Evolutionary conservation across 2,797 vertebrate genomes (phyloP).

Genomic region (Artibeus lituratus): DNA sequence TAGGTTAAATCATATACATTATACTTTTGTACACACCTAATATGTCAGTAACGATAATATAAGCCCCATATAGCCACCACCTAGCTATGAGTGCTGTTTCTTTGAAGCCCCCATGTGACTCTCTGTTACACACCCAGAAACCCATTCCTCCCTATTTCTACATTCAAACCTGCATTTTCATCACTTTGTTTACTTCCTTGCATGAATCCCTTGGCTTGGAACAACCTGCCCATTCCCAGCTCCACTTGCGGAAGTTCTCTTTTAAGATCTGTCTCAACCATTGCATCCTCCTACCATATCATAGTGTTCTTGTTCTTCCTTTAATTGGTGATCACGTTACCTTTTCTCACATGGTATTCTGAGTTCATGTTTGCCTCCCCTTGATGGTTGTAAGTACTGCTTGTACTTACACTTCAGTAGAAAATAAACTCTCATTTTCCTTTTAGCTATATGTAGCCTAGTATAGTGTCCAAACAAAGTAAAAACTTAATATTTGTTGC

Average conservation of each 20-base stretch:
- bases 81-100: background rate
- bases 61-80: background rate
- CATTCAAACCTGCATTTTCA: background rate
- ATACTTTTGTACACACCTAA: background rate
- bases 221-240: background rate
- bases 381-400: background rate
- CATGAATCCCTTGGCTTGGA: background rate
- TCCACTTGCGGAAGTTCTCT: background rate
- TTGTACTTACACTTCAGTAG: background rate
- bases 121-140: background rate
- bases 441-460: background rate
- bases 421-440: background rate
- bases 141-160: background rate
- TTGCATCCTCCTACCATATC: background rate
- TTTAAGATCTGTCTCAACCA: background rate
- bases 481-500: background rate
- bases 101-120: background rate
- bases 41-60: background rate
- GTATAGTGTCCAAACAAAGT: background rate
- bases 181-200: background rate
- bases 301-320: background rate
- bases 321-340: background rate
- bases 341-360: background rate
- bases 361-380: background rate
- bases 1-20: background rate